These are phyloP conservation scores for Timandra comae DNA, from an alignment of 2,888 invertebrate genomes.

Conservation along the genomic window DNA sequence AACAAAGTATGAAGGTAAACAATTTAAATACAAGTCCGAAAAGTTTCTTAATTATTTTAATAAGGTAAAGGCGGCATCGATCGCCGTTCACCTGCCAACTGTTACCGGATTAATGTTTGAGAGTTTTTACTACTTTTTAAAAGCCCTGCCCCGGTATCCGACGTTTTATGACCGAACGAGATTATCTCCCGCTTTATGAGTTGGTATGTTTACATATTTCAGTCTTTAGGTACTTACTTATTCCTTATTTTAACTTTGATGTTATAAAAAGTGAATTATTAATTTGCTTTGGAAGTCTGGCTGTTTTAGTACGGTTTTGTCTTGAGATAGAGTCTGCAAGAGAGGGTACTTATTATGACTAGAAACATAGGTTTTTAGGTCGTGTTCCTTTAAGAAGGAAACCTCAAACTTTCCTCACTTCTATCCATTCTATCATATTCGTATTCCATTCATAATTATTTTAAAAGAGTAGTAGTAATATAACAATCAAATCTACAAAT, in stretches of 20 bases:
- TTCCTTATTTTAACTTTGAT: slow-evolving; percentile 13
- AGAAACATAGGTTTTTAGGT: too few relatives aligned
- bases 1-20: slow-evolving; percentile 18
- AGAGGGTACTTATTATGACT: too few relatives aligned
- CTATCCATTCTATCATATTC: too few relatives aligned
- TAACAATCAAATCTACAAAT: too few relatives aligned
- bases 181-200: slow-evolving; percentile 40
- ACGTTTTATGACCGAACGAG: slow-evolving; percentile 36
- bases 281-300: too few relatives aligned
- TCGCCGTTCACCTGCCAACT: slow-evolving; percentile 54
- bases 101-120: slow-evolving; percentile 51
- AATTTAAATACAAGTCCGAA: slow-evolving; percentile 26
- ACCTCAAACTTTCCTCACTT: too few relatives aligned
- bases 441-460: too few relatives aligned
- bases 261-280: neutral
- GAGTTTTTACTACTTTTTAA: slow-evolving; percentile 69
- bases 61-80: slow-evolving; percentile 40
- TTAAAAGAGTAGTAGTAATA: too few relatives aligned
- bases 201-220: slow-evolving; percentile 26
- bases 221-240: slow-evolving; percentile 21
- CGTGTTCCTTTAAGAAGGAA: too few relatives aligned
- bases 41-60: slow-evolving; percentile 49
- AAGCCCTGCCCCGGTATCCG: slow-evolving; percentile 35
- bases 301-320: neutral
- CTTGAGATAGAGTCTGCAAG: neutral